Conservation (phyloP, 2,888 invertebrate genomes). For the Eilema caniola region DNA sequence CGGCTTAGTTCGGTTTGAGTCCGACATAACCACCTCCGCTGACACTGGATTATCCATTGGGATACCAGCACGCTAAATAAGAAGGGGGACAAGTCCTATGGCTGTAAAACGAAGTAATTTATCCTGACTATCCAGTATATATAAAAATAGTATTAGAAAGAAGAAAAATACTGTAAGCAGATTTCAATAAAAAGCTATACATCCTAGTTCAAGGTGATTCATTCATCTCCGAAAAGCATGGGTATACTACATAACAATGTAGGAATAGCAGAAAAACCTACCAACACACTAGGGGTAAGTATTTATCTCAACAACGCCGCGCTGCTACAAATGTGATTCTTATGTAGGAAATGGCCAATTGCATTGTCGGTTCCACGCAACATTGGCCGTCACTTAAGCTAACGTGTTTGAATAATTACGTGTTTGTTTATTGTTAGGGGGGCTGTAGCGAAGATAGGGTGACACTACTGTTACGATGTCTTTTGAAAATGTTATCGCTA, state of each 20-base stretch:
- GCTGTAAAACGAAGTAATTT: too few relatives aligned
- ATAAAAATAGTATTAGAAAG: not conserved
- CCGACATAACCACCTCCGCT: too few relatives aligned
- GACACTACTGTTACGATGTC: not conserved
- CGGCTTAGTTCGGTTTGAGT: too few relatives aligned
- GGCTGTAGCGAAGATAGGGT: not conserved
- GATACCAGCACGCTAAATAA: too few relatives aligned
- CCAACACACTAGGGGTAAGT: not conserved
- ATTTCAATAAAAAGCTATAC: not conserved
- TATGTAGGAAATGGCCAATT: slow-evolving; percentile 45
- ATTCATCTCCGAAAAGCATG: not conserved
- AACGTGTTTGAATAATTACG: slow-evolving; percentile 42
- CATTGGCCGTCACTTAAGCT: slow-evolving; percentile 47
- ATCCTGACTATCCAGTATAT: too few relatives aligned
- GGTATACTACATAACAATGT: not conserved
- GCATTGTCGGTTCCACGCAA: slow-evolving; percentile 30
- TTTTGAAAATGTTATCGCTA: not conserved
- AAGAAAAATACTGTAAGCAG: not conserved
- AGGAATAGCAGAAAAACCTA: not conserved
- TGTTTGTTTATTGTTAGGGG: slow-evolving; percentile 29
- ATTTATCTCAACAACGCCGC: not conserved
- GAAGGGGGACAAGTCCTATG: too few relatives aligned
- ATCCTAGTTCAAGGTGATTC: not conserved
- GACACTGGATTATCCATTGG: too few relatives aligned
- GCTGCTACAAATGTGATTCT: slow-evolving; percentile 37